phyloP scores from a whole-genome alignment of 2,797 vertebrate species.

The Taenioides sp. region DNA sequence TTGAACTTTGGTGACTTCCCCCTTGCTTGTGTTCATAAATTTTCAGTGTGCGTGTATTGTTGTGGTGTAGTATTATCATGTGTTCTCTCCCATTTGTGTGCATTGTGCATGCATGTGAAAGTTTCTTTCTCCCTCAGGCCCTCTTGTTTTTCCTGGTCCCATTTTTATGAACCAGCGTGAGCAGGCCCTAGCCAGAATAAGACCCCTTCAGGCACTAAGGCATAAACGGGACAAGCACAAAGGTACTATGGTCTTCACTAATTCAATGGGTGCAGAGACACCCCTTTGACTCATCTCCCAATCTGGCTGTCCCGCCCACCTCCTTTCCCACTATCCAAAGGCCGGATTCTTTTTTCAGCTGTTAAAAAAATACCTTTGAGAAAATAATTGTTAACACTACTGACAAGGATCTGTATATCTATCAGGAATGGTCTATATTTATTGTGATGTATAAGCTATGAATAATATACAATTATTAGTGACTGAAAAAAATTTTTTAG shows the following conservation, averaged over 20 bases:
- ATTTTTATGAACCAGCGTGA: slow-evolving; percentile 99
- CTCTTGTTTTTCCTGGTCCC: slow-evolving; percentile 98
- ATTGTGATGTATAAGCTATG: not conserved
- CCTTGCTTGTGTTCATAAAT: slow-evolving; percentile 62
- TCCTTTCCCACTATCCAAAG: slow-evolving; percentile 75
- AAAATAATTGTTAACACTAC: not conserved
- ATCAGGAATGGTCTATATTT: not conserved
- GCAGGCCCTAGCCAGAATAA: slow-evolving; percentile 99
- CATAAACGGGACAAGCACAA: slow-evolving; percentile 99
- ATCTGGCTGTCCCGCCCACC: slow-evolving; percentile 71
- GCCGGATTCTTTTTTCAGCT: slow-evolving; percentile 38
- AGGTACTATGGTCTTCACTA: slow-evolving; percentile 96
- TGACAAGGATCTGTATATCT: not conserved
- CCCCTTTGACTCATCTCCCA: slow-evolving; percentile 74
- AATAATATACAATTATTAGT: not conserved
- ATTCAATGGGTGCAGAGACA: slow-evolving; percentile 81
- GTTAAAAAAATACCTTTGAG: slow-evolving; percentile 27
- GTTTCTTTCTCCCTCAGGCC: slow-evolving; percentile 99
- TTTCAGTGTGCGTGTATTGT: slow-evolving; percentile 64
- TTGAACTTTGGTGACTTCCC: slow-evolving; percentile 63
- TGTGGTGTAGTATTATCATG: slow-evolving; percentile 78
- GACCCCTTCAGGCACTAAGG: slow-evolving; percentile 98
- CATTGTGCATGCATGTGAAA: slow-evolving; percentile 98
- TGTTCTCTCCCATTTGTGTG: slow-evolving; percentile 87
- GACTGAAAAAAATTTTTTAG: not conserved